Conservation (phyloP, 2,113 vertebrate genomes). For the Megatriorchis doriae region DNA sequence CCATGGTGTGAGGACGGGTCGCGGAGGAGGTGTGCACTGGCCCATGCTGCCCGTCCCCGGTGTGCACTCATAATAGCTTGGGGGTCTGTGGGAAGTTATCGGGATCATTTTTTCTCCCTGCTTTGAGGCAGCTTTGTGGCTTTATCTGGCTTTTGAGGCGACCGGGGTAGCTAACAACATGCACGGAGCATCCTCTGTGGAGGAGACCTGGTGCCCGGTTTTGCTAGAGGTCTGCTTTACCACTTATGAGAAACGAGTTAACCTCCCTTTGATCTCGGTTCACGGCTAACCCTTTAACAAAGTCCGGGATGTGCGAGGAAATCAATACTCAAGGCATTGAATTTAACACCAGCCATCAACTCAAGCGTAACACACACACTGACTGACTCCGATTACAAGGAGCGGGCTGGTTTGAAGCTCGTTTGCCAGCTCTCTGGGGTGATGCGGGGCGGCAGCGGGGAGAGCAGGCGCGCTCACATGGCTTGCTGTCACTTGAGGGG, state of each 20-base stretch:
- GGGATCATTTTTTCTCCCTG: background rate
- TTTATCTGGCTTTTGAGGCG: background rate
- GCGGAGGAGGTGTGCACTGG: background rate
- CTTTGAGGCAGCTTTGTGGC: constrained; percentile 8
- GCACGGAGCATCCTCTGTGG: constrained; percentile 33
- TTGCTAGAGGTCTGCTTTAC: constrained; percentile 65
- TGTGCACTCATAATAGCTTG: background rate
- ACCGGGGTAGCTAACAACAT: background rate
- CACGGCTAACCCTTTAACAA: constrained; percentile 69
- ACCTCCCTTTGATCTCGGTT: constrained; percentile 73
- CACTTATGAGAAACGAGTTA: constrained; percentile 66
- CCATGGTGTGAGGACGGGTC: rapidly evolving
- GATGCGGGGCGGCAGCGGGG: background rate
- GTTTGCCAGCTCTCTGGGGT: constrained; percentile 58
- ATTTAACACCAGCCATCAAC: constrained; percentile 69
- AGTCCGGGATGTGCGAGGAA: constrained; percentile 66
- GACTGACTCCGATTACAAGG: constrained; percentile 55
- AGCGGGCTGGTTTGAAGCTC: constrained; percentile 30
- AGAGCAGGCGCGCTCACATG: background rate
- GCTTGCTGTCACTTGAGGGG: background rate
- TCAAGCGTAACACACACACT: constrained; percentile 66
- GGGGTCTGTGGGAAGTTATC: background rate
- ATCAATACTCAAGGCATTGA: constrained; percentile 72
- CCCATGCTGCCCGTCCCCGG: rapidly evolving
- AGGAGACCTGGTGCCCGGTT: background rate